Evolutionary conservation across 2,113 vertebrate species (phyloP), one percentile per base, ranked within the genome.

Genomic region (Semnornis frantzii): DNA sequence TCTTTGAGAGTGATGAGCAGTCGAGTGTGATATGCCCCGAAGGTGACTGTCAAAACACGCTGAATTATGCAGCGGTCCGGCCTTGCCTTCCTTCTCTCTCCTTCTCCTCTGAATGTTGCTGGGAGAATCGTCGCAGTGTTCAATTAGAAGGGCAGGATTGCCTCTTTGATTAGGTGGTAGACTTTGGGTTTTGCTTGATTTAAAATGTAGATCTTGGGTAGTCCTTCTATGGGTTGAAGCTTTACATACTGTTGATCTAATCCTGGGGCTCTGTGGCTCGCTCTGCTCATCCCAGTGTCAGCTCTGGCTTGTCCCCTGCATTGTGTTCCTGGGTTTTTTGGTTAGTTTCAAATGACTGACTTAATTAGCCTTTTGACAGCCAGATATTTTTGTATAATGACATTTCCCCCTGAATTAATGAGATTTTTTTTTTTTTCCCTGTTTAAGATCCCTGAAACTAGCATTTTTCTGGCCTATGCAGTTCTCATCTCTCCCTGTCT

Each of bases 1-100:
- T 95, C 87, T 96, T 70, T 9, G 68, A 95, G 91, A 93, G 69
- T 76, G 94, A 94, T 96, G 96, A 95, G 91, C 91, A 93, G 95
- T 77, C 6, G 3, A 87, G 76, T 74, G 82, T 91, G 92, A 92
- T 91, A 39, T 83, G 91, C 94, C 91, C 89, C 0, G 58, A 89
- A 96, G 96, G 91, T 89, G 91, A 87, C 85, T 95, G 95, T 94
- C 89, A 93, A 93, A 96, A 93, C 87, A 91, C 9, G 0, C 75
- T 92, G 81, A 96, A 95, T 96, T 96, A 93, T 92, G 78, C 89
- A 95, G 75, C 30, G 87, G 89, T 92, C 85, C 57, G 0, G 52
- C 60, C 33, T 93, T 96, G 58, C 79, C 87, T 87, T 96, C 74
- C 75, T 93, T 91, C 52, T 81, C 19, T 68, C 59, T 86, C 66